Evolutionary conservation across 2,888 invertebrate species (phyloP), one percentile per base, ranked within the genome.

Genomic region (Polymixis flavicincta): DNA sequence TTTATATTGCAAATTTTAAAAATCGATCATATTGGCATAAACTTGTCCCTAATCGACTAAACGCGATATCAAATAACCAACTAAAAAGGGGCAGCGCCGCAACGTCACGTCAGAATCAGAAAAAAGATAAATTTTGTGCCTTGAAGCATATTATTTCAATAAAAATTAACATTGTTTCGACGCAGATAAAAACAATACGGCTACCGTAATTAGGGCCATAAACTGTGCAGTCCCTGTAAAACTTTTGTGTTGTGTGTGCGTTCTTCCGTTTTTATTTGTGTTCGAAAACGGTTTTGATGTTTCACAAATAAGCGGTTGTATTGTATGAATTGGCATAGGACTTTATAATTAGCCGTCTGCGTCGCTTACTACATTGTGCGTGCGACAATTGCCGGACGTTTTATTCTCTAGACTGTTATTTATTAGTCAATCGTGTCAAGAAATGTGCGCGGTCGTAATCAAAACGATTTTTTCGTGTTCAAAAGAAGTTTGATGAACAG

Each of bases 101-200:
- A 85, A 76, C 82, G 88, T 89, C 91, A 92, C 90, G 90, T 91
- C 91, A 90, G 85, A 82, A 82, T 85, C 82, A 83, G 86, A 87
- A 89, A 90, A 86, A 87, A 84, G 87, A 90, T 88, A 88, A 89
- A 89, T 92, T 92, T 89, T 87, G 90, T 91, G 90, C 89, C 88
- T 89, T 89, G 86, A 88, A 89, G 90, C 90, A 87, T 89, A 85
- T 82, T 87, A 87, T 88, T 90, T 82, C 86, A 84, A 83, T 89
- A 83, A 80, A 87, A 88, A 82, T 78, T 85, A 79, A 57, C 80
- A 85, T 78, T 87, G 70, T 87, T 88, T 85, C 87, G 78, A 80
- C 85, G 84, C 74, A 76, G 68, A 76, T 75, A 69, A 70, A 82
- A 80, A 85, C 77, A 81, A 82, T 84, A 83, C 80, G 75, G 54